A percentile compares a stretch with the other conserved stretches of the same genome.
Evolutionary conservation across 2,113 vertebrate species (phyloP).

Genomic region (Ibidorhyncha struthersii): DNA sequence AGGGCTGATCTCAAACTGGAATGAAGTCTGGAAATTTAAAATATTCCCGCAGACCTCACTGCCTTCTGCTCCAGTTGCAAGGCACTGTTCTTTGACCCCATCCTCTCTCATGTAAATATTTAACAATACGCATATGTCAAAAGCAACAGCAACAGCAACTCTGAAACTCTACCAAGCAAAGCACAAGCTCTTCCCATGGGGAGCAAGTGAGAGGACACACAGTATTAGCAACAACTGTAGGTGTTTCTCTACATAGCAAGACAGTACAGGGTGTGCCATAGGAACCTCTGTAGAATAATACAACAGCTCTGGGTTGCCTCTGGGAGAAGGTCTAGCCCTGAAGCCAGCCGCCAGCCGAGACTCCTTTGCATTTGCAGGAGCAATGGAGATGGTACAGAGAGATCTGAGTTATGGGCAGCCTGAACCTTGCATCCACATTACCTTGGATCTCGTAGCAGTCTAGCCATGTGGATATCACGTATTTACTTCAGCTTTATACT

Average conservation of each 20-base stretch:
- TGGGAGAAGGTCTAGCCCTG: background rate
- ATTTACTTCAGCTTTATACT: background rate
- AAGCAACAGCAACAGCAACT: background rate
- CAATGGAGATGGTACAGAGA: background rate
- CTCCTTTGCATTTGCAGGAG: background rate
- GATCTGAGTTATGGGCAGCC: background rate
- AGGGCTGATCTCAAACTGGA: constrained; percentile 15
- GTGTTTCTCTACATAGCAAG: background rate
- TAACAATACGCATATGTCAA: constrained; percentile 17
- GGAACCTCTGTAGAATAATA: background rate
- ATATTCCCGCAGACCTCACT: constrained; percentile 9
- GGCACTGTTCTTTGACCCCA: background rate
- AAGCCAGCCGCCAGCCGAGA: background rate
- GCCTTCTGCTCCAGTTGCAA: constrained; percentile 24
- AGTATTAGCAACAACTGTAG: background rate
- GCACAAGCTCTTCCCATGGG: background rate
- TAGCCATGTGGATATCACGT: background rate
- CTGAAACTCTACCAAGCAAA: constrained; percentile 25
- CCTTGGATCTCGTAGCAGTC: background rate
- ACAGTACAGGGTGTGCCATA: background rate
- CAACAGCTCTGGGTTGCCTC: background rate
- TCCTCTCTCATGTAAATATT: constrained; percentile 28
- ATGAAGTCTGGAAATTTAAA: constrained; percentile 15
- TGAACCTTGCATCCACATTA: background rate
- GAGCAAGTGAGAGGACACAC: background rate